These are phyloP conservation scores for Aphrocallistes beatrix DNA, from an alignment of 37 sponge, comb jelly and placozoan genomes.

Conservation along the genomic window DNA sequence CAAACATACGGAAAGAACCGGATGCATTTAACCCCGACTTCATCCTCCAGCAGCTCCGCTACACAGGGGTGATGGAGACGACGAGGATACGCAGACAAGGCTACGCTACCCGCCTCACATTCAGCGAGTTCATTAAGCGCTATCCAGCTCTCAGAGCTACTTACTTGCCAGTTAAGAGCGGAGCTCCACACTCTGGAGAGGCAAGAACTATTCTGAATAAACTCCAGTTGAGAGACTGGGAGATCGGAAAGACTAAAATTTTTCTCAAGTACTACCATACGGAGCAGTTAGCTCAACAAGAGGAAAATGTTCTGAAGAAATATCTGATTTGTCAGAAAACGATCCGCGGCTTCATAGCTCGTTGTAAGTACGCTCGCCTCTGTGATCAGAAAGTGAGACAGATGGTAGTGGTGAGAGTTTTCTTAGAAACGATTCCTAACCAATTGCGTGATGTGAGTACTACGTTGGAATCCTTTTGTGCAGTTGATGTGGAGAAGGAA, in stretches of 20 bases:
- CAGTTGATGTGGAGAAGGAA: not conserved
- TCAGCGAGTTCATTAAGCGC: conserved; percentile 25
- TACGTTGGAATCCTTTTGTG: not conserved
- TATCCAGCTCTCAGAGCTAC: not conserved
- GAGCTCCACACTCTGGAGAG: not conserved
- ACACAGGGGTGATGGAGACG: conserved; percentile 39
- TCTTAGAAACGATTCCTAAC: not conserved
- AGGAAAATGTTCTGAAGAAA: not conserved
- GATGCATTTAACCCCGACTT: conserved; percentile 26
- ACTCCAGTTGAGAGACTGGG: not conserved
- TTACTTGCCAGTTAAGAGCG: not conserved
- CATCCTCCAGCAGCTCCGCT: conserved; percentile 29
- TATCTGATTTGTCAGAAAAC: conserved; percentile 24
- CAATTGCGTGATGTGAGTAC: not conserved
- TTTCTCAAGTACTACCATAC: conserved; percentile 46
- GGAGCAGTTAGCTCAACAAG: conserved; percentile 18
- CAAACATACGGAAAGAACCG: conserved; percentile 27
- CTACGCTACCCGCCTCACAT: conserved; percentile 25
- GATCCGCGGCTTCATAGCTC: not conserved
- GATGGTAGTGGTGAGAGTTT: not conserved
- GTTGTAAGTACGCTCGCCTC: not conserved
- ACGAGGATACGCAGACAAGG: conserved; percentile 38
- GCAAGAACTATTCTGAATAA: not conserved
- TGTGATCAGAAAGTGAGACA: not conserved
- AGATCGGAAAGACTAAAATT: conserved; percentile 29